Percentiles rank a stretch among this genome's conserved stretches.
Conservation (phyloP, 2,888 invertebrate genomes). For the Petrophora chlorosata region DNA sequence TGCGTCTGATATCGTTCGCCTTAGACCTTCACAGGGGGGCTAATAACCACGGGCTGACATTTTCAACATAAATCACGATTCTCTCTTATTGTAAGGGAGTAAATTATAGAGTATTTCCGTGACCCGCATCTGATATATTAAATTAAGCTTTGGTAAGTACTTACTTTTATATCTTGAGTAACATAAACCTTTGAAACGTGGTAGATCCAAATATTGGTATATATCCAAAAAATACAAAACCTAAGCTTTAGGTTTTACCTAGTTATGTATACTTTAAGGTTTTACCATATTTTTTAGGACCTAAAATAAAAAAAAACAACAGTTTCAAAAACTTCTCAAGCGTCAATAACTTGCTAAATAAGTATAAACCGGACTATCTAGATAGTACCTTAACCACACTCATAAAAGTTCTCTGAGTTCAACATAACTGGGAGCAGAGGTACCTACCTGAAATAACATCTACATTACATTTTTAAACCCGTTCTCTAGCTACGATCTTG, state of each 20-base stretch:
- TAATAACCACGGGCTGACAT: conserved; percentile 55
- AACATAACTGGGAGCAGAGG: neutral
- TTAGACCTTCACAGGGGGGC: conserved; percentile 34
- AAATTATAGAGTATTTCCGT: conserved; percentile 71
- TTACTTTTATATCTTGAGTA: conserved; percentile 6
- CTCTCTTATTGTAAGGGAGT: conserved; percentile 58
- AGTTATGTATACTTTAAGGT: too few species aligned
- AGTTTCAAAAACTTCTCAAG: too few species aligned
- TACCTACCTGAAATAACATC: neutral
- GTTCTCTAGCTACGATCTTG: neutral
- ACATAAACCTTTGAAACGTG: neutral
- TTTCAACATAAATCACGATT: conserved; percentile 66
- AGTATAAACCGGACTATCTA: neutral
- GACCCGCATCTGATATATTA: conserved; percentile 69
- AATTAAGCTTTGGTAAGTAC: conserved; percentile 24
- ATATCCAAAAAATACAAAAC: too few species aligned
- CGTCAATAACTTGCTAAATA: too few species aligned
- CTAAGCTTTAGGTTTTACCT: too few species aligned
- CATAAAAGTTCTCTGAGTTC: neutral
- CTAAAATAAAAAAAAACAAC: too few species aligned
- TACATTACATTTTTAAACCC: neutral
- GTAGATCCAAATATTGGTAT: too few species aligned
- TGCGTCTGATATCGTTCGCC: conserved; percentile 30
- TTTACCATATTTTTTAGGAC: too few species aligned
- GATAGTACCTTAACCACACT: too few species aligned